Base-by-base conservation (phyloP, 2,888 invertebrate genomes). In the Sinopyrophorus schimmeli region DNA sequence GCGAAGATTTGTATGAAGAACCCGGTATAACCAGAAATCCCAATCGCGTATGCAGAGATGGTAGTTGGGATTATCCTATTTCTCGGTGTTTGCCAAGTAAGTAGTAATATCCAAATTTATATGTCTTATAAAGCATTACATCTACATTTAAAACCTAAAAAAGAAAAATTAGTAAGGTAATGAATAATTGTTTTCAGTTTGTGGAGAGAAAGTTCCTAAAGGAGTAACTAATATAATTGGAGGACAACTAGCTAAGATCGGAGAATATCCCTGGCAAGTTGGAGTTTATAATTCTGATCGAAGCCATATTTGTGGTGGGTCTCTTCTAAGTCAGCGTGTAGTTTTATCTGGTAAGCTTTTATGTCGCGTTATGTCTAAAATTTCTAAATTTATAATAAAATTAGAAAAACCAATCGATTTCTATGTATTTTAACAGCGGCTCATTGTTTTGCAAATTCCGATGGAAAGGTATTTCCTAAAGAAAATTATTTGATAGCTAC, bases 301-400 rank as follows among this genome's bases (percentile, higher is more conserved):
- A n/a, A n/a, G n/a, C 1, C 58, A 62, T 14, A 53, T 61, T 16
- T 70, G 70, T 53, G 70, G 68, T 6, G 71, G 69, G 15, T 62
- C 67, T 0, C 55, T 71, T 24, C 47, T 71, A 12, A 62, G 50
- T 9, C 53, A 52, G 14, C 56, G 53, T 31, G 42, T 66, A 35
- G 56, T 70, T 12, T 10, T 70, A 27, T 64, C 70, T 50, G 70
- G 70, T 68, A 58, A 54, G 37, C 23, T 39, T n/a, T 28, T 5
- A 28, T 28, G 5, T n/a, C 5, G 9, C 6, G 18, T 18, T 18
- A 18, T 18, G 18, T n/a, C 2, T 21, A 21, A n/a, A n/a, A 5
- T 21, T 21, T 21, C 21, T 21, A 2, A 21, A n/a, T 9, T 21
- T 3, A 5, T 21, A n/a, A 21, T 21, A 21, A 3, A n/a, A n/a